These are phyloP conservation scores for Epicampocera succincta DNA, from an alignment of 2,888 invertebrate genomes.

Conservation along the genomic window DNA sequence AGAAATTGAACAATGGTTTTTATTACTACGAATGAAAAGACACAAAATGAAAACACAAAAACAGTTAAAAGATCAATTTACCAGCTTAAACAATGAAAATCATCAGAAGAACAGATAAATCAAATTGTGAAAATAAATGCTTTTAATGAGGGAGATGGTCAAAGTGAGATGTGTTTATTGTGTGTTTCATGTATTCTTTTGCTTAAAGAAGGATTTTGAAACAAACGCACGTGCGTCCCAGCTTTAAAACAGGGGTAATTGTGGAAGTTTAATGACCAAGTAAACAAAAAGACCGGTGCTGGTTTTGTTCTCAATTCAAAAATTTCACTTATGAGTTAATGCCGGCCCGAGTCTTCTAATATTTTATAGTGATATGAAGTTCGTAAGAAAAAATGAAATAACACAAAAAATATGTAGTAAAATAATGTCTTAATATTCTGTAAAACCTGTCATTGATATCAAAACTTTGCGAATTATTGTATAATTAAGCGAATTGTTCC, in stretches of 20 bases:
- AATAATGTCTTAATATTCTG: too few species aligned
- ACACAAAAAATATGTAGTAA: too few species aligned
- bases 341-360: too few species aligned
- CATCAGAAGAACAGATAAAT: constrained; percentile 46
- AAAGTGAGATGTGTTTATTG: neutral
- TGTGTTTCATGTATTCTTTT: neutral
- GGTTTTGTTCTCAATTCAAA: neutral
- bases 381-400: too few species aligned
- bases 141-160: constrained; percentile 22
- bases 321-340: neutral
- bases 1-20: constrained; percentile 42
- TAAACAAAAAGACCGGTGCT: neutral
- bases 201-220: constrained; percentile 11
- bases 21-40: constrained; percentile 44
- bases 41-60: constrained; percentile 26
- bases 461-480: too few species aligned
- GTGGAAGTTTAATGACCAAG: neutral
- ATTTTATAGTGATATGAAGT: too few species aligned
- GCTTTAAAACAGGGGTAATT: constrained; percentile 13
- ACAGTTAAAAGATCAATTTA: constrained; percentile 47
- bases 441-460: too few species aligned
- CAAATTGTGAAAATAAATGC: constrained; percentile 50
- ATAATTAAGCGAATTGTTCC: too few species aligned
- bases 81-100: constrained; percentile 47
- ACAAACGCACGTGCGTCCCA: neutral